Evolutionary conservation across 1,140 invertebrate species (phyloP).

Genomic region (Zaprionus camerounensis): DNA sequence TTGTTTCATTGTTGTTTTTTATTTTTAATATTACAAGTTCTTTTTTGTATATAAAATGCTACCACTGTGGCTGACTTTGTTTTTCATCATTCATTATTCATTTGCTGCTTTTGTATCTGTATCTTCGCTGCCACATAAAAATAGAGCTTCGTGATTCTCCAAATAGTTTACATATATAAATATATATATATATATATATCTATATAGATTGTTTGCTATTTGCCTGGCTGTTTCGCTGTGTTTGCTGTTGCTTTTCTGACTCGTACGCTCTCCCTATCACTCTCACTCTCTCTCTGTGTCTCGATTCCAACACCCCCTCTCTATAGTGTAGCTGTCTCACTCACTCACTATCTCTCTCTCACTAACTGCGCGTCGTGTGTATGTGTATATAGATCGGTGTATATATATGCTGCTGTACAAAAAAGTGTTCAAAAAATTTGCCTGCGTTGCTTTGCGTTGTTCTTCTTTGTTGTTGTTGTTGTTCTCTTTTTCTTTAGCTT

Average conservation of each 20-base stretch:
- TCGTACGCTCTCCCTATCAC: conserved; percentile 40
- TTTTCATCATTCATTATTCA: conserved; percentile 13
- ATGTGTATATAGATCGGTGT: conserved; percentile 64
- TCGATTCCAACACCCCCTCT: conserved; percentile 49
- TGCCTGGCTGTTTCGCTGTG: conserved; percentile 56
- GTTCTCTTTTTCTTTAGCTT: conserved; percentile 52
- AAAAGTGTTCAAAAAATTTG: conserved; percentile 72
- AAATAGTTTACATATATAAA: conserved; percentile 79
- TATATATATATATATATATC: conserved; percentile 62
- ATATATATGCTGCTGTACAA: conserved; percentile 63
- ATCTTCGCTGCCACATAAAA: conserved; percentile 67
- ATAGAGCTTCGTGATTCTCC: conserved; percentile 77
- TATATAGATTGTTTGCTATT: conserved; percentile 67
- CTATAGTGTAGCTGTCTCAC: conserved; percentile 1
- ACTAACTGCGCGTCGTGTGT: conserved; percentile 27
- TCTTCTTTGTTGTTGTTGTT: conserved; percentile 12
- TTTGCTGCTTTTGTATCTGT: conserved; percentile 5
- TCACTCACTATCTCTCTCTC: conserved; percentile 23
- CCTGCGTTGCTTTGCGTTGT: conserved; percentile 64
- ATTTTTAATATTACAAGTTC: conserved; percentile 38
- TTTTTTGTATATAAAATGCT: conserved; percentile 63
- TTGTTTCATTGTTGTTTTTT: conserved; percentile 4
- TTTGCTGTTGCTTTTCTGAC: conserved; percentile 49
- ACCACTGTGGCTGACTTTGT: conserved; percentile 47
- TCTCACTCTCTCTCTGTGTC: conserved; percentile 27